phyloP scores from a whole-genome alignment of 2,888 invertebrate species.

The Idaea aversata region DNA sequence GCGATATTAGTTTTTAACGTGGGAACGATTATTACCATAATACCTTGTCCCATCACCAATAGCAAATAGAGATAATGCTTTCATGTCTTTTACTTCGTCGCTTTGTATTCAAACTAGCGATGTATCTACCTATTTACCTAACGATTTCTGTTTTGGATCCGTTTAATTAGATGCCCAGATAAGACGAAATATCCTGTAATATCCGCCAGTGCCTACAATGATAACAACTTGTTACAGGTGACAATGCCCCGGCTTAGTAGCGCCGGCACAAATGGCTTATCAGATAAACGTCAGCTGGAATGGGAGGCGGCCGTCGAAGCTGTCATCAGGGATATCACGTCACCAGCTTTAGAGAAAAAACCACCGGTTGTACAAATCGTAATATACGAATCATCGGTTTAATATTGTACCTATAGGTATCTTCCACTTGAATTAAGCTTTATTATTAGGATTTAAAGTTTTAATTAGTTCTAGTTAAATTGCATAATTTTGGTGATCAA shows the following conservation, averaged over 20 bases:
- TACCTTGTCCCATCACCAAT: no score
- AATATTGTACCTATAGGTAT: constrained; percentile 22
- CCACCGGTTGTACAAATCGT: constrained; percentile 89
- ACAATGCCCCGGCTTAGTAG: constrained; percentile 85
- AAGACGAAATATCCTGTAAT: not conserved
- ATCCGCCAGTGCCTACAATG: not conserved
- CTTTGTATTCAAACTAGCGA: not conserved
- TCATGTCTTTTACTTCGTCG: no score
- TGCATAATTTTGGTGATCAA: not conserved
- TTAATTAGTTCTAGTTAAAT: not conserved
- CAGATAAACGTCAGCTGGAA: constrained; percentile 80
- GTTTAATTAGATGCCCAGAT: not conserved
- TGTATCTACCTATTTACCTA: not conserved
- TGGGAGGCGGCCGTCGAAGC: constrained; percentile 90
- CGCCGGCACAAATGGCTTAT: constrained; percentile 64
- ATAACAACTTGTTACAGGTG: constrained; percentile 73
- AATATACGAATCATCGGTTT: constrained; percentile 94
- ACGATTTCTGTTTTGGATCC: not conserved
- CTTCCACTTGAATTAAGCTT: constrained; percentile 14
- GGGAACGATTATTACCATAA: no score
- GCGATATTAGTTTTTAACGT: no score
- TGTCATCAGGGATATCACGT: constrained; percentile 85
- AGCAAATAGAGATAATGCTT: no score
- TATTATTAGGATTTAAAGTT: not conserved
- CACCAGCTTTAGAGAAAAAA: constrained; percentile 78